Percentiles rank a stretch among this genome's conserved stretches.
These are phyloP conservation scores for Eucidaris tribuloides DNA, from an alignment of 35 echinoderm and acorn worm genomes.

Conservation along the genomic window DNA sequence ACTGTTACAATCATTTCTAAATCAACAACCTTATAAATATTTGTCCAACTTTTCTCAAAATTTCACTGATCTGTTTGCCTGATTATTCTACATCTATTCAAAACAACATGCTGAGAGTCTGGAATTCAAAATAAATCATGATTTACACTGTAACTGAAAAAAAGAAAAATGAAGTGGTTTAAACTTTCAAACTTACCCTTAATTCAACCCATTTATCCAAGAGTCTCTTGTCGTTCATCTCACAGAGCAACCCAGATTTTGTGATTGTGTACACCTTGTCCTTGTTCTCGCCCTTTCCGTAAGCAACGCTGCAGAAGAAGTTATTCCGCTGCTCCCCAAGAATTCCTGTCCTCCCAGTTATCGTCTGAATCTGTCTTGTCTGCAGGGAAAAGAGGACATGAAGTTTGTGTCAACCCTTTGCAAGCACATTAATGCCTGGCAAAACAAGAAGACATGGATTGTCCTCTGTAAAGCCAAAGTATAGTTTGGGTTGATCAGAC, in stretches of 20 bases:
- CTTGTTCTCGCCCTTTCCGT: slow-evolving; percentile 58
- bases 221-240: slow-evolving; percentile 83
- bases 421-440: no score
- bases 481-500: background rate
- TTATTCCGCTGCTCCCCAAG: slow-evolving; percentile 97
- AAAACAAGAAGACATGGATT: background rate
- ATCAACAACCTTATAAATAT: no score
- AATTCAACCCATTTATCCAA: slow-evolving; percentile 98
- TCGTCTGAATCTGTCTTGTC: slow-evolving; percentile 81
- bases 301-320: slow-evolving; percentile 85
- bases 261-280: slow-evolving; percentile 81
- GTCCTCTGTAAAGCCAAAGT: background rate
- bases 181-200: slow-evolving; percentile 98
- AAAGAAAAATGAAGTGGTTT: no score
- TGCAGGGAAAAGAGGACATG: background rate
- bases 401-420: no score
- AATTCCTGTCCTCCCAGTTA: slow-evolving; percentile 79
- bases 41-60: no score
- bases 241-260: slow-evolving; percentile 87
- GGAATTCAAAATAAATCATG: no score
- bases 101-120: no score
- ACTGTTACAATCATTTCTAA: no score
- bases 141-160: no score
- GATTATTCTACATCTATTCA: no score
- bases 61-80: no score